A percentile compares a stretch with the other conserved stretches of the same genome.
Conservation (phyloP, 2,888 invertebrate species). For the Leptura quadrifasciata region DNA sequence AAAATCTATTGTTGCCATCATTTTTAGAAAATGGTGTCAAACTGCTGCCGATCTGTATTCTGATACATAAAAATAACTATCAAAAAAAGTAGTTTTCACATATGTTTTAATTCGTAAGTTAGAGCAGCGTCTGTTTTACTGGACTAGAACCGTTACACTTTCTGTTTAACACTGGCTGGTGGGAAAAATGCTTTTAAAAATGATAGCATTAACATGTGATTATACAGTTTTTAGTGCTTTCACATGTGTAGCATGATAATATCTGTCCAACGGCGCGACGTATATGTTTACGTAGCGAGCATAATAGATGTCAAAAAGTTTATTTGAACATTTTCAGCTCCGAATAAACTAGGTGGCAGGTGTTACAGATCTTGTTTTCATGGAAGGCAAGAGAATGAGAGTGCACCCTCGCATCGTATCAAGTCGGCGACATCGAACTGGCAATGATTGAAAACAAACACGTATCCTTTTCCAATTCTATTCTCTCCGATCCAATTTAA, state of each 20-base stretch:
- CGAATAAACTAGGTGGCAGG: slow-evolving; percentile 25
- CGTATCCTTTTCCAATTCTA: slow-evolving; percentile 11
- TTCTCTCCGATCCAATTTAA: slow-evolving; percentile 10
- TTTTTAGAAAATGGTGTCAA: no score
- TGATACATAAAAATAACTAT: no score
- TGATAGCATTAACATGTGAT: slow-evolving; percentile 30
- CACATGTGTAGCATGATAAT: slow-evolving; percentile 29
- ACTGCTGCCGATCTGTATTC: no score
- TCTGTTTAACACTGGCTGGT: not conserved
- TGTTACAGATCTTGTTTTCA: slow-evolving; percentile 33
- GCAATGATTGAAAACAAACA: slow-evolving; percentile 27
- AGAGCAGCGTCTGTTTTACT: no score
- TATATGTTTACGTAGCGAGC: slow-evolving; percentile 24
- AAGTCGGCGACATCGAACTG: not conserved
- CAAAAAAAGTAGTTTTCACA: no score
- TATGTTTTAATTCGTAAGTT: no score
- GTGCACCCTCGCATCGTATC: slow-evolving; percentile 1
- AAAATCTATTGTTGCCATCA: no score
- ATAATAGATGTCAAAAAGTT: slow-evolving; percentile 30
- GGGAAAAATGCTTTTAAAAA: slow-evolving; percentile 23
- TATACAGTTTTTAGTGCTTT: slow-evolving; percentile 22
- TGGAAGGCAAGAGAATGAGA: slow-evolving; percentile 12
- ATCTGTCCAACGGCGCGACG: slow-evolving; percentile 16
- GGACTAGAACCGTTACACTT: slow-evolving; percentile 12
- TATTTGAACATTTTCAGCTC: slow-evolving; percentile 28